Conservation (phyloP, 2,888 invertebrate genomes). For the Amphipoea lucens region DNA sequence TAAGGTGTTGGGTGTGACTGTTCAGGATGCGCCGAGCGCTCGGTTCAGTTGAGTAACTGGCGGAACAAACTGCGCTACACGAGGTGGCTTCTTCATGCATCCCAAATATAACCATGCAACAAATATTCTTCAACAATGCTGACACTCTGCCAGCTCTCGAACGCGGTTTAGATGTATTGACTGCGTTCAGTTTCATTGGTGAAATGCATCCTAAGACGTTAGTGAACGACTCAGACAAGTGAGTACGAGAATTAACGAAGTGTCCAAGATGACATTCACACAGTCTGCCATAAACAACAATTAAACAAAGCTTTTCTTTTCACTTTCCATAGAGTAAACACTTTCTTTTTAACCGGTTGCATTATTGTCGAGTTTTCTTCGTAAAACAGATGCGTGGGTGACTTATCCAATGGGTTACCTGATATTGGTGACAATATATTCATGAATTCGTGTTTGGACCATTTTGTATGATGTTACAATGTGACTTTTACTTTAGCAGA, state of each 20-base stretch:
- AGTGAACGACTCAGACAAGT: not conserved
- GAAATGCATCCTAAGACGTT: not conserved
- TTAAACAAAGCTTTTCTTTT: conserved; percentile 60
- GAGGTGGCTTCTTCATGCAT: no score
- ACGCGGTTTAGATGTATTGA: not conserved
- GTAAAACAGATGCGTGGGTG: conserved; percentile 37
- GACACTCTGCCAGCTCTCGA: not conserved
- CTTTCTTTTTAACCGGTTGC: conserved; percentile 56
- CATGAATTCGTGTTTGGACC: not conserved
- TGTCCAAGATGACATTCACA: not conserved
- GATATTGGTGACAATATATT: conserved; percentile 13
- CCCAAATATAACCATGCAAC: no score
- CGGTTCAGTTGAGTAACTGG: no score
- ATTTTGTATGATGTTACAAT: not conserved
- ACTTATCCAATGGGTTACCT: conserved; percentile 15
- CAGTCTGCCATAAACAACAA: conserved; percentile 40
- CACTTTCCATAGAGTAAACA: conserved; percentile 64
- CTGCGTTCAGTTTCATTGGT: no score
- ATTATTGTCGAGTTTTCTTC: conserved; percentile 28
- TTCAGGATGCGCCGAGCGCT: no score
- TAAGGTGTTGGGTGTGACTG: no score
- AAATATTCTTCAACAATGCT: no score
- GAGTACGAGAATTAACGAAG: not conserved
- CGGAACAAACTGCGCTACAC: no score
- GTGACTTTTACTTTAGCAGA: not conserved